Percentiles rank a stretch among this genome's conserved stretches.
phyloP scores from a whole-genome alignment of 2,113 vertebrate genomes.

The Ploceus nigricollis region DNA sequence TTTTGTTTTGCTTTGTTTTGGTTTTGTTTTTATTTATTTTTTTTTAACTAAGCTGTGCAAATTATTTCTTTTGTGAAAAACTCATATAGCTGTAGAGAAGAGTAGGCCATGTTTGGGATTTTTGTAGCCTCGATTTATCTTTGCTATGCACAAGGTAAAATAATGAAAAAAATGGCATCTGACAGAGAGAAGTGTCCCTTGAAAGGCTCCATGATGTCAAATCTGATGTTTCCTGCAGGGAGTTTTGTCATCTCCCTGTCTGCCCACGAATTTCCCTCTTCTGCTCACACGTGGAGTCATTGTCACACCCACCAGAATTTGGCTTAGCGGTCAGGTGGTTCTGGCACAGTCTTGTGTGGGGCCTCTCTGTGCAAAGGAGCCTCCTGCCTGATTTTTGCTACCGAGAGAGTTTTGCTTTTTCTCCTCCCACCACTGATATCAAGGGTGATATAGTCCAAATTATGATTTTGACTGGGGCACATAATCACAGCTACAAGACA shows the following conservation, averaged over 20 bases:
- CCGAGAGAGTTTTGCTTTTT: background rate
- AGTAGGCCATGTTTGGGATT: background rate
- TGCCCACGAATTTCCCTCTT: background rate
- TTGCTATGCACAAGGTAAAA: background rate
- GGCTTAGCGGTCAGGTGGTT: background rate
- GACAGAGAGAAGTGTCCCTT: accelerated
- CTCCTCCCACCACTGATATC: background rate
- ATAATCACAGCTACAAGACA: background rate
- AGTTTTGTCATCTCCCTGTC: background rate
- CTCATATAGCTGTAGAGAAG: background rate
- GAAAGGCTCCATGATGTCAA: background rate
- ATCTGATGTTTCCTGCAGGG: background rate
- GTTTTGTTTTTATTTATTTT: background rate
- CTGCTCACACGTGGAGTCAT: background rate
- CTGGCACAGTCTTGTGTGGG: accelerated
- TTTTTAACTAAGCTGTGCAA: background rate
- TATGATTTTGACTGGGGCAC: background rate
- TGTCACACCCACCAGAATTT: background rate
- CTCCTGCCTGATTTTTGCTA: accelerated
- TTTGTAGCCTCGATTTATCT: background rate
- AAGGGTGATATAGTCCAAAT: background rate
- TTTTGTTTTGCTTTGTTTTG: background rate
- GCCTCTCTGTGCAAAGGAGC: background rate
- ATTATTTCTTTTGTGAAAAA: background rate
- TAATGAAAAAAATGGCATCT: background rate